Evolutionary conservation across 2,888 invertebrate genomes (phyloP).

Genomic region (Sesia bembeciformis): DNA sequence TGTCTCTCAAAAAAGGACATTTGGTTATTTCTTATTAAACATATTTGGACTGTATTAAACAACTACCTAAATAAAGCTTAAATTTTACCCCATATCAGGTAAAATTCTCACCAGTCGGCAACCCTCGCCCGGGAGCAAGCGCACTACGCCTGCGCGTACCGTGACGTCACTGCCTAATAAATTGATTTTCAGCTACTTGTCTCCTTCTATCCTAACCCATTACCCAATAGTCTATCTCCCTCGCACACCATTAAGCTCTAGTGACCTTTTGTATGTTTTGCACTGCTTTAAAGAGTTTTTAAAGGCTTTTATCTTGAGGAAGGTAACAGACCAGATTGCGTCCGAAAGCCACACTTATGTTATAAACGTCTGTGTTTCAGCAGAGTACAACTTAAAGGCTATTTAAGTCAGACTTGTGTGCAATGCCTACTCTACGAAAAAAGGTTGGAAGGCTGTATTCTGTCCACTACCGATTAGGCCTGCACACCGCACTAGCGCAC

Average conservation of each 20-base stretch:
- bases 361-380: conserved; percentile 11
- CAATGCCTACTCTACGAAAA: no score
- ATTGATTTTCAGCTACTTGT: conserved; percentile 68
- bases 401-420: no score
- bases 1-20: no score
- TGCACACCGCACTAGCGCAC: no score
- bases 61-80: no score
- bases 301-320: conserved; percentile 58
- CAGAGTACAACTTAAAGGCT: no score
- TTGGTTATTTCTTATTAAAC: no score
- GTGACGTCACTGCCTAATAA: conserved; percentile 74
- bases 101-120: conserved; percentile 27
- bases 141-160: conserved; percentile 52
- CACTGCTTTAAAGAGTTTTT: conserved; percentile 50
- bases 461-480: no score
- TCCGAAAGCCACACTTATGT: conserved; percentile 36
- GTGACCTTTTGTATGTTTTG: conserved; percentile 69
- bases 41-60: no score
- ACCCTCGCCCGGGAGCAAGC: conserved; percentile 53
- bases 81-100: conserved; percentile 1
- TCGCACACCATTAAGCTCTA: conserved; percentile 49
- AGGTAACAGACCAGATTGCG: conserved; percentile 47
- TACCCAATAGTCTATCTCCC: conserved; percentile 28
- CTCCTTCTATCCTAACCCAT: conserved; percentile 23
- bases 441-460: no score